Conservation (phyloP, 2,888 invertebrate genomes). For the Eulithis prunata region DNA sequence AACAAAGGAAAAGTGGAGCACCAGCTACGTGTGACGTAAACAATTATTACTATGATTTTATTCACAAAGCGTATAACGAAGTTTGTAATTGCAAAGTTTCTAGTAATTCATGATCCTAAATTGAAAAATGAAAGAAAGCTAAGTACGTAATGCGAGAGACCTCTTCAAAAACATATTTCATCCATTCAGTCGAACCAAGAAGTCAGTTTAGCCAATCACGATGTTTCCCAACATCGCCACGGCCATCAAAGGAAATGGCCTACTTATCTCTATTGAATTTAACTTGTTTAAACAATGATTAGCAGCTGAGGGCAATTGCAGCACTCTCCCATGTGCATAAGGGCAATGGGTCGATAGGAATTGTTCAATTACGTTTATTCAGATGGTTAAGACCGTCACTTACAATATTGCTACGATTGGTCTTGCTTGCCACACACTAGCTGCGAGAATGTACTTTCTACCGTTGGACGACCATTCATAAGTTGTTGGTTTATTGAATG, state of each 20-base stretch:
- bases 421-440: slow-evolving; percentile 70
- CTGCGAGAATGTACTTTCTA: slow-evolving; percentile 40
- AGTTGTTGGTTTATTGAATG: slow-evolving; percentile 35
- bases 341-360: slow-evolving; percentile 80
- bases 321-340: slow-evolving; percentile 62
- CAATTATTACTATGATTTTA: no score
- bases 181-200: slow-evolving; percentile 6
- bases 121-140: no score
- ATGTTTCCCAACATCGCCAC: slow-evolving; percentile 26
- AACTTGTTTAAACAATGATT: slow-evolving; percentile 62
- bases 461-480: slow-evolving; percentile 41
- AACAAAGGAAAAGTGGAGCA: slow-evolving; percentile 1
- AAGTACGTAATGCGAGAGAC: not conserved
- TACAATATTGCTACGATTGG: slow-evolving; percentile 68
- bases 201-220: slow-evolving; percentile 21
- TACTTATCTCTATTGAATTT: slow-evolving; percentile 56
- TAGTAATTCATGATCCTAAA: not conserved
- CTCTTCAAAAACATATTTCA: not conserved
- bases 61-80: no score
- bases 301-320: slow-evolving; percentile 67
- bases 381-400: slow-evolving; percentile 80
- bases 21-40: not conserved
- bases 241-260: slow-evolving; percentile 42
- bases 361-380: slow-evolving; percentile 81
- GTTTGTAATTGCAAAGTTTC: no score